Conservation (phyloP, 2,113 vertebrate species). For the Toxotes chatareus region DNA sequence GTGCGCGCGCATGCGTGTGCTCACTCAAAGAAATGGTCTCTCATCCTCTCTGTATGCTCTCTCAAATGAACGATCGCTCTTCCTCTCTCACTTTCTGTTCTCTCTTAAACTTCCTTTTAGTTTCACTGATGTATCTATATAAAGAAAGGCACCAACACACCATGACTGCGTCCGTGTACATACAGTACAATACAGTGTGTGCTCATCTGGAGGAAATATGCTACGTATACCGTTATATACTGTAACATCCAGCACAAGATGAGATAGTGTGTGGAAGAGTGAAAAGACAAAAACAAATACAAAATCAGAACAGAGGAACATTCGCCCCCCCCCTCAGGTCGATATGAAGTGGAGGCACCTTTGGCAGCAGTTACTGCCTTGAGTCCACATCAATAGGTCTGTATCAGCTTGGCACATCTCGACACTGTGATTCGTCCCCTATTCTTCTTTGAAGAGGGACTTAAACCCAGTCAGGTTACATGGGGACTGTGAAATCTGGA, state of each 20-base stretch:
- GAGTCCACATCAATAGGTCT: slow-evolving; percentile 29
- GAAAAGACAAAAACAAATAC: not conserved
- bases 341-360: too few species aligned
- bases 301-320: not conserved
- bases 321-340: too few species aligned
- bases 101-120: slow-evolving; percentile 34
- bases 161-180: not conserved
- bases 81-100: slow-evolving; percentile 17
- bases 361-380: slow-evolving; percentile 20
- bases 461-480: slow-evolving; percentile 19
- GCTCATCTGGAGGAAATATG: not conserved
- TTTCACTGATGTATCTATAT: slow-evolving; percentile 38
- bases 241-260: not conserved
- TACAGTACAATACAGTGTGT: not conserved
- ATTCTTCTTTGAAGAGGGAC: slow-evolving; percentile 23
- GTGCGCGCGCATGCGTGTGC: not conserved
- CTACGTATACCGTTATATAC: not conserved
- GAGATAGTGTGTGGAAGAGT: not conserved
- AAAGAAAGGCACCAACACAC: not conserved
- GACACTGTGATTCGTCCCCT: slow-evolving; percentile 19
- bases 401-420: slow-evolving; percentile 53
- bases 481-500: slow-evolving; percentile 25
- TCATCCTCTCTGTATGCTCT: not conserved
- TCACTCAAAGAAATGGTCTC: slow-evolving; percentile 28
- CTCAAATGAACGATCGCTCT: slow-evolving; percentile 48